Evolutionary conservation across 2,888 invertebrate species (phyloP), one percentile per base, ranked within the genome.

Genomic region (Spilosoma lubricipeda): DNA sequence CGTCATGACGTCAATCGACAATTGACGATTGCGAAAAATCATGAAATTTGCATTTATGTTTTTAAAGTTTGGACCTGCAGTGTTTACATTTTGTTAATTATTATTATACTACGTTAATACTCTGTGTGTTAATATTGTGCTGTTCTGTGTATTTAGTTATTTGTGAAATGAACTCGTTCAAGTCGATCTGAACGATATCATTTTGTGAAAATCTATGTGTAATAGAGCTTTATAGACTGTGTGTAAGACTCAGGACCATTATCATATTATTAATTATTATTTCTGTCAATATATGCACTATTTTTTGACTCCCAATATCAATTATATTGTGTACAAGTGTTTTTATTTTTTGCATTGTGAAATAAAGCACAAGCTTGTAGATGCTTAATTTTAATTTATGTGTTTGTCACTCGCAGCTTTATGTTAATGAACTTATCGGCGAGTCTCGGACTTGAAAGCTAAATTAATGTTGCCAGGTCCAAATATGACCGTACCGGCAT

Each of bases 191-290:
- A 83, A 84, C 68, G 87, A 84, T 84, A 89, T 90, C 87, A 88
- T 91, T 91, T 90, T 90, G 87, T 89, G 82, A 90, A 89, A 87
- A 84, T 88, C 78, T 90, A 87, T 89, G 88, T 92, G 91, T 92
- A 92, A 92, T 92, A 91, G 91, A 93, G 94, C 94, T 95, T 95
- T 93, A 93, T 94, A 94, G 92, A 93, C 90, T 93, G 90, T 92
- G 86, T 90, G 88, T 92, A 92, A 93, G 93, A 95, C 94, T 95
- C 95, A 95, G 95, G 95, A 95, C 95, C 95, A 94, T 94, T 93
- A 87, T 87, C 85, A 86, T 89, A 74, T 63, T 77, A 84, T 82
- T 77, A 74, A 85, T 86, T 89, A 88, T 89, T 88, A 86, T 90
- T 91, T 92, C 90, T 93, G 89, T 92, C 90, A 89, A 84, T 88